phyloP scores from a whole-genome alignment of 2,797 vertebrate genomes.

The Eutrigla gurnardus region DNA sequence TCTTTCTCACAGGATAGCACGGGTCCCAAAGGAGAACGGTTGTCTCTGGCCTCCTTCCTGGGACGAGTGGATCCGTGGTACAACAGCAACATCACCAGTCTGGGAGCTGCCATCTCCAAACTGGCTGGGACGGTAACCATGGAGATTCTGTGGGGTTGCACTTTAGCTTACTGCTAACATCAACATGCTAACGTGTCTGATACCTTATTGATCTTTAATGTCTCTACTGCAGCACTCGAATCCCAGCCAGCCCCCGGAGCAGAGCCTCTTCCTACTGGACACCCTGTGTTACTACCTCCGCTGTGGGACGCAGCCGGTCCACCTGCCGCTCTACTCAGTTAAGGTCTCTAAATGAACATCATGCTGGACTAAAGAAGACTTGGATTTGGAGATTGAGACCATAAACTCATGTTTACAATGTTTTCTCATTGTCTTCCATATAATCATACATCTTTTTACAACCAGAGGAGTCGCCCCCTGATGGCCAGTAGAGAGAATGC shows the following conservation, averaged over 20 bases:
- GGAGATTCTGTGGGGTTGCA: too few species aligned
- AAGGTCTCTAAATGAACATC: slow-evolving; percentile 79
- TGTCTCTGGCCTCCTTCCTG: slow-evolving; percentile 85
- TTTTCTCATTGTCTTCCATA: too few species aligned
- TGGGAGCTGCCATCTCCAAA: slow-evolving; percentile 86
- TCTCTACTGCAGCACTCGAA: slow-evolving; percentile 72
- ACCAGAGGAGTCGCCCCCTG: too few species aligned
- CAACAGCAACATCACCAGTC: slow-evolving; percentile 86
- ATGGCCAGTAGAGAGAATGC: too few species aligned
- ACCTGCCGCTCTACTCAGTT: slow-evolving; percentile 86
- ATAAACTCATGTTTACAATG: too few species aligned
- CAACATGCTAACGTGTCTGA: neutral
- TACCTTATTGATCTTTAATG: neutral
- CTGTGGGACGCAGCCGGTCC: slow-evolving; percentile 86
- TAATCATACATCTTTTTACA: too few species aligned
- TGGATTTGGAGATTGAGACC: too few species aligned
- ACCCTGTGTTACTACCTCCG: slow-evolving; percentile 89
- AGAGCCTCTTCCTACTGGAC: slow-evolving; percentile 87
- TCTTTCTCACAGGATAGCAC: slow-evolving; percentile 51
- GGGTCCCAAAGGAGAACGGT: slow-evolving; percentile 53
- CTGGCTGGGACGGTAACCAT: slow-evolving; percentile 85
- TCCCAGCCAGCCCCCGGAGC: slow-evolving; percentile 64
- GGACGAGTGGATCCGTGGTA: slow-evolving; percentile 90
- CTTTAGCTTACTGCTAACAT: too few species aligned
- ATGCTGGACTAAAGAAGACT: neutral